Conservation (phyloP, 2,888 invertebrate species). For the Sthenelais limicola region DNA sequence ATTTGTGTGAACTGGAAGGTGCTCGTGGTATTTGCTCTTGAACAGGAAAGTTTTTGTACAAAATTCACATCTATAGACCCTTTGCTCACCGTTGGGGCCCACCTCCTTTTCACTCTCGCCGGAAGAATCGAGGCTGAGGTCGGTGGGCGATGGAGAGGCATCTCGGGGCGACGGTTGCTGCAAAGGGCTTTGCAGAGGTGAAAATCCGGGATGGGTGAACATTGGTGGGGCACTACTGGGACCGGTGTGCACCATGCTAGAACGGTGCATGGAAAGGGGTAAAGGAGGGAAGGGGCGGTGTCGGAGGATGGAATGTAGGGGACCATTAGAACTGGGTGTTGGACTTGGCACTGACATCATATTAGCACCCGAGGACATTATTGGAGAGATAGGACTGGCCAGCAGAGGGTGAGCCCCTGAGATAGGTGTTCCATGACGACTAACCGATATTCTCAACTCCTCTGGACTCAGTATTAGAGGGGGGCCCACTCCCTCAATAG, state of each 20-base stretch:
- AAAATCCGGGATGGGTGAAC: conserved; percentile 7
- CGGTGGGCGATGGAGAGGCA: conserved; percentile 17
- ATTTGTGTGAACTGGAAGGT: conserved; percentile 57
- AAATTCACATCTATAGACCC: conserved; percentile 53
- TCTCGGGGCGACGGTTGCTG: conserved; percentile 11
- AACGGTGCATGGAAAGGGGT: not conserved
- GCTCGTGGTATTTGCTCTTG: conserved; percentile 57
- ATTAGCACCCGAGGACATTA: not conserved
- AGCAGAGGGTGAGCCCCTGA: conserved; percentile 3
- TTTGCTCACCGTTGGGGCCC: conserved; percentile 44
- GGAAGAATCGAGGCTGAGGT: conserved; percentile 30
- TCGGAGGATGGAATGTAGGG: conserved; percentile 13
- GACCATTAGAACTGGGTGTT: conserved; percentile 16
- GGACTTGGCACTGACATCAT: conserved; percentile 7
- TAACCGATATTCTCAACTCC: too few species aligned
- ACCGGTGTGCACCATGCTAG: not conserved
- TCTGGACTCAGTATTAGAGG: too few species aligned
- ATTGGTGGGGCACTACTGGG: conserved; percentile 25
- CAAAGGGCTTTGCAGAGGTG: not conserved
- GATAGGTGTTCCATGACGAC: too few species aligned
- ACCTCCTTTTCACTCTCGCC: conserved; percentile 22
- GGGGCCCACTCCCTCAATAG: too few species aligned
- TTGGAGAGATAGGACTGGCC: not conserved
- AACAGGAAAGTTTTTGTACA: conserved; percentile 56
- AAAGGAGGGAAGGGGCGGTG: conserved; percentile 3